phyloP scores from a whole-genome alignment of 2,797 vertebrate genomes.

The Glossophaga mutica region DNA sequence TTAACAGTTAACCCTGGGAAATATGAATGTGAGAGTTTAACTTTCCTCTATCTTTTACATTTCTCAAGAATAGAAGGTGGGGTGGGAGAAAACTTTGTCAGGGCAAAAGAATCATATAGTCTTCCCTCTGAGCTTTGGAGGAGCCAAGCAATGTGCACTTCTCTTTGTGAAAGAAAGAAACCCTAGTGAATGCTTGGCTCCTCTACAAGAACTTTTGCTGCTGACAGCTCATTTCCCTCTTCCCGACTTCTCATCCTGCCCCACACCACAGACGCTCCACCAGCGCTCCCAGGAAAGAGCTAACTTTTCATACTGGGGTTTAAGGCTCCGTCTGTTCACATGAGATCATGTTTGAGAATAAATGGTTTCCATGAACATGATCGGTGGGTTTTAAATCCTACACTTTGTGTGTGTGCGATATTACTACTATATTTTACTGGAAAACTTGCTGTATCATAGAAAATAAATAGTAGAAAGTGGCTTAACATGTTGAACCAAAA shows the following conservation, averaged over 20 bases:
- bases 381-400: slow-evolving; percentile 33
- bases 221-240: neutral
- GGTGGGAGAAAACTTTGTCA: neutral
- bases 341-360: neutral
- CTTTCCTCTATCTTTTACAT: slow-evolving; percentile 34
- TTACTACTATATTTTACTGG: neutral
- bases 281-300: neutral
- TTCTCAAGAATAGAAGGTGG: neutral
- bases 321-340: neutral
- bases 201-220: neutral
- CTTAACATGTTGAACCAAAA: neutral
- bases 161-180: slow-evolving; percentile 22
- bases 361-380: neutral
- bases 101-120: neutral
- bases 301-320: neutral
- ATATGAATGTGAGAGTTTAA: slow-evolving; percentile 21
- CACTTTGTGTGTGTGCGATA: neutral
- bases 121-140: slow-evolving; percentile 30
- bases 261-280: neutral
- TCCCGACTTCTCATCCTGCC: neutral
- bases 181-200: neutral
- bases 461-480: neutral
- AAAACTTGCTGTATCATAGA: neutral
- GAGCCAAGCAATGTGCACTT: neutral
- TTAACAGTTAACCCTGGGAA: slow-evolving; percentile 6